phyloP scores from a whole-genome alignment of 1,140 invertebrate species.

The Helicorthomorpha holstii region DNA sequence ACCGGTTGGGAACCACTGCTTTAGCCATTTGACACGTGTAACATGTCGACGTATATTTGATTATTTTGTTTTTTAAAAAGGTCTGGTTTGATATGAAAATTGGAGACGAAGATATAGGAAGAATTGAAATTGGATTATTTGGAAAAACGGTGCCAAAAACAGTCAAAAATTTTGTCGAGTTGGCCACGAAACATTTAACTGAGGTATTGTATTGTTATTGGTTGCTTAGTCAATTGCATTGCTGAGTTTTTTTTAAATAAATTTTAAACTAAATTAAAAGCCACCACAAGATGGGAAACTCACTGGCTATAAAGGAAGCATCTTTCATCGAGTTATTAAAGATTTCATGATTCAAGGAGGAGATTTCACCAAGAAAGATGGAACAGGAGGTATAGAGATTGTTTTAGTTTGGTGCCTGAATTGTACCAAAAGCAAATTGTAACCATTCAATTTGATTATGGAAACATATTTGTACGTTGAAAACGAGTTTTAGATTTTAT shows the following conservation, averaged over 20 bases:
- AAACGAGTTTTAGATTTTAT: too few species aligned
- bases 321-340: slow-evolving; percentile 55
- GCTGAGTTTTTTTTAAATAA: not conserved
- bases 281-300: not conserved
- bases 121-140: slow-evolving; percentile 84
- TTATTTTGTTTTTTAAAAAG: slow-evolving; percentile 25
- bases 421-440: too few species aligned
- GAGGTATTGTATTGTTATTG: slow-evolving; percentile 29
- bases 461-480: too few species aligned
- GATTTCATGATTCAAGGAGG: slow-evolving; percentile 81
- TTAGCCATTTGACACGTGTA: not conserved
- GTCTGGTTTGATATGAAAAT: slow-evolving; percentile 82
- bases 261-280: too few species aligned
- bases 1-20: too few species aligned
- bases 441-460: too few species aligned
- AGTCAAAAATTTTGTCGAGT: slow-evolving; percentile 71
- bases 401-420: slow-evolving; percentile 4
- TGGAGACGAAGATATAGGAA: slow-evolving; percentile 54
- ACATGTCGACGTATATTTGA: slow-evolving; percentile 6
- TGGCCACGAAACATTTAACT: slow-evolving; percentile 38
- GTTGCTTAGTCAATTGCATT: not conserved
- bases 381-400: slow-evolving; percentile 53
- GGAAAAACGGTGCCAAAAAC: slow-evolving; percentile 85
- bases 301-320: slow-evolving; percentile 12
- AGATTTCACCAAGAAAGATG: slow-evolving; percentile 82